Evolutionary conservation across 2,888 invertebrate species (phyloP).

Genomic region (Bedellia somnulentella): DNA sequence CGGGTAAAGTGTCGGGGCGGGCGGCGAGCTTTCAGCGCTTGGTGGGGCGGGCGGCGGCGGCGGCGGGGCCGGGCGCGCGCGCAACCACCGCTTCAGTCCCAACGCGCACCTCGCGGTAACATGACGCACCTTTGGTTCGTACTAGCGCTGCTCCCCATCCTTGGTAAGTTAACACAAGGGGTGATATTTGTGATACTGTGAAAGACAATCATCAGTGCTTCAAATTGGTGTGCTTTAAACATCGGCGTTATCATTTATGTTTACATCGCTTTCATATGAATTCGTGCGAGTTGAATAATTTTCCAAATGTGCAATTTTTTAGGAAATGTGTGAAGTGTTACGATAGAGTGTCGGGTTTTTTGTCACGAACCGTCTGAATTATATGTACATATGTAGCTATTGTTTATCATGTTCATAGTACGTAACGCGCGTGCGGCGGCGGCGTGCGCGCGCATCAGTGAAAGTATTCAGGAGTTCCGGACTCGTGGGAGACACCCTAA

Average conservation of each 20-base stretch:
- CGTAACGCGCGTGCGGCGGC: conserved; percentile 2
- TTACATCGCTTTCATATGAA: too few relatives aligned
- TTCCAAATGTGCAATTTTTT: too few relatives aligned
- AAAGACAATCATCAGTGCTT: too few relatives aligned
- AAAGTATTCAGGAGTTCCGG: conserved; percentile 26
- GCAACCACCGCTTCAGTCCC: conserved; percentile 24
- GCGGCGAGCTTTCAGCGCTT: conserved; percentile 50
- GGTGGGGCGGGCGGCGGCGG: conserved; percentile 14
- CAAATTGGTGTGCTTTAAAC: too few relatives aligned
- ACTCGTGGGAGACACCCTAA: conserved; percentile 28
- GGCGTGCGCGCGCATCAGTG: conserved; percentile 8
- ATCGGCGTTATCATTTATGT: too few relatives aligned
- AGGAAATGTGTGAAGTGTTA: background rate
- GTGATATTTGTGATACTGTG: too few relatives aligned
- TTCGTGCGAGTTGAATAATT: too few relatives aligned
- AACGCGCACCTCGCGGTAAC: conserved; percentile 46
- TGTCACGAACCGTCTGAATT: too few relatives aligned
- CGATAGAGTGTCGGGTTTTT: conserved; percentile 1
- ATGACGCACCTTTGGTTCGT: conserved; percentile 54
- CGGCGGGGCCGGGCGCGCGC: conserved; percentile 20
- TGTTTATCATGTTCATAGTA: too few relatives aligned
- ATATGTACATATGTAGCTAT: too few relatives aligned
- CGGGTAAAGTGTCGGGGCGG: conserved; percentile 11
- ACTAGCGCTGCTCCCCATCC: conserved; percentile 47
- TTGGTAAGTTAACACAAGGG: conserved; percentile 60